Base-by-base conservation (phyloP, 2,797 vertebrate genomes). In the Sebastes minor region DNA sequence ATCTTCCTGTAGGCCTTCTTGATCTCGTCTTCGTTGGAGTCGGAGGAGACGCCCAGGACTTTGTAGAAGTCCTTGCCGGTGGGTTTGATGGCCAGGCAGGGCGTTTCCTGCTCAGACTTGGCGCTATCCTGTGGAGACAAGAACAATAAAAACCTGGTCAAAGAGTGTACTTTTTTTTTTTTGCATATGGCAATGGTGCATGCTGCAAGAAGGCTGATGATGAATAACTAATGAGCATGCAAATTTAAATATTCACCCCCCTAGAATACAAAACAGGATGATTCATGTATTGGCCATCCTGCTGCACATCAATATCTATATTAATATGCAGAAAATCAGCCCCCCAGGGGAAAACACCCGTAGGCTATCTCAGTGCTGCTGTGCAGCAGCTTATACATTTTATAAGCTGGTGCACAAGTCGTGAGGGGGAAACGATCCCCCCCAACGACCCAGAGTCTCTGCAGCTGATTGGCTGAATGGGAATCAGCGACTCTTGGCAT, bases 1-100 rank as follows among this genome's bases (percentile, higher is more conserved):
- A 99, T 97, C 92, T 97, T 98, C 89, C 97, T 95, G 85, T 99
- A 99, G 33, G 98, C 98, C 91, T 97, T 97, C 93, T 98, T 98
- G 94, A 99, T 97, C 92, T 99, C 98, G 55, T 99, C 98, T 42
- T 99, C 98, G 0, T 98, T 98, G 88, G 98, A 98, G 0, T 97
- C 96, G 0, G 95, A 94, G 3, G 96, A 87, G 90, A 99, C 97
- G 2, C 97, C 98, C 89, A 99, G 92, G 89, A 98, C 96, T 93
- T 97, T 97, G 94, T 99, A 99, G 88, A 98, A 99, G 90, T 99
- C 98, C 90, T 99, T 96, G 77, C 97, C 97, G 86, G 96, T 94
- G 72, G 97, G 95, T 73, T 95, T 95, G 80, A 94, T 89, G 76
- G 95, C 78, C 62, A 92, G 91, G 55, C 92, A 94, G 66, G 95